Evolutionary conservation across 2,888 invertebrate genomes (phyloP).

Genomic region (Osedax fenrisi): DNA sequence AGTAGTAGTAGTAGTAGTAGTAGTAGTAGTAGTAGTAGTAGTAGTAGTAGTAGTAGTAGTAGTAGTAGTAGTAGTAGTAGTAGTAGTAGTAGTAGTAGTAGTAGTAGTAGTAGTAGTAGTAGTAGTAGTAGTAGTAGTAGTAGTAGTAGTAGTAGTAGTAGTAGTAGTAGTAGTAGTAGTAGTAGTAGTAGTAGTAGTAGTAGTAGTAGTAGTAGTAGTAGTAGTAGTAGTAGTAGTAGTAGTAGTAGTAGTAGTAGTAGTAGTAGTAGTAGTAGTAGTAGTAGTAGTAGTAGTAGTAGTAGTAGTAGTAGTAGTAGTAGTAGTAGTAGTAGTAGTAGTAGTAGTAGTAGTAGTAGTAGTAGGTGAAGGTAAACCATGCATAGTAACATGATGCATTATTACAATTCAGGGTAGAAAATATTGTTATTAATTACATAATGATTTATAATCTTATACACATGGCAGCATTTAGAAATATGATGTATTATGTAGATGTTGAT

Average conservation of each 20-base stretch:
- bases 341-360: not conserved
- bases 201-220: not conserved
- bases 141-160: constrained; percentile 11
- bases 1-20: constrained; percentile 11
- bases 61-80: constrained; percentile 10
- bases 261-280: constrained; percentile 12
- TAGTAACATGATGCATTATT: not conserved
- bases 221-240: constrained; percentile 6
- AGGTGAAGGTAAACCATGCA: not conserved
- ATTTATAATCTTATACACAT: too few relatives aligned
- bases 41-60: not conserved
- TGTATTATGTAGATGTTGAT: too few relatives aligned
- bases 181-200: not conserved
- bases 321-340: constrained; percentile 8
- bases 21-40: not conserved
- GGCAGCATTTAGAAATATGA: too few relatives aligned
- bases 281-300: constrained; percentile 6
- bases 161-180: not conserved
- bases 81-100: constrained; percentile 14
- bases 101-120: constrained; percentile 13
- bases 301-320: constrained; percentile 13
- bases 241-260: constrained; percentile 12
- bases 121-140: constrained; percentile 11
- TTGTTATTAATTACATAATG: too few relatives aligned
- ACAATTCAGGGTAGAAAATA: not conserved